Evolutionary conservation across 2,888 invertebrate genomes (phyloP).

Genomic region (Lepidocyrtoides sp.): DNA sequence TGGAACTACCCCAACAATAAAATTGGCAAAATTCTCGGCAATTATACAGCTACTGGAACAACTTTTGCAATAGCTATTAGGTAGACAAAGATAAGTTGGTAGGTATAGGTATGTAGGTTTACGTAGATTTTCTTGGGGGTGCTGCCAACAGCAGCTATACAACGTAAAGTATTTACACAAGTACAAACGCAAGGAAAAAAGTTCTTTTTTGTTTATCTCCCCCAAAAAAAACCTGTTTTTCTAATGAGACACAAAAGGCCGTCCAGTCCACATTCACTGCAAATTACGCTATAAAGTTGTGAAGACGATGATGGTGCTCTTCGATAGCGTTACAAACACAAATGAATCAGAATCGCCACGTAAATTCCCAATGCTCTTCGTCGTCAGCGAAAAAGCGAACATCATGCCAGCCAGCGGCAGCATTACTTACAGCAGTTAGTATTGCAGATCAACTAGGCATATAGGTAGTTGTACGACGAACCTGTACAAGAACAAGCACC

Average conservation of each 20-base stretch:
- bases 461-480: neutral
- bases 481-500: conserved; percentile 2
- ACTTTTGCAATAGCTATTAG: conserved; percentile 59
- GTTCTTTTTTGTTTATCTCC: neutral
- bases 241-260: conserved; percentile 68
- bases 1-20: conserved; percentile 62
- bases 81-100: too few relatives aligned
- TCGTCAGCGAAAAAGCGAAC: neutral
- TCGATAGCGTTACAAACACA: conserved; percentile 16
- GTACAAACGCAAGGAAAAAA: neutral
- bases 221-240: conserved; percentile 71
- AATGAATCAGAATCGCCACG: conserved; percentile 41
- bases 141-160: neutral
- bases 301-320: conserved; percentile 24
- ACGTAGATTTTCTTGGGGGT: neutral
- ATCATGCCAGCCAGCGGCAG: neutral
- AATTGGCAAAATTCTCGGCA: conserved; percentile 43
- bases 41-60: conserved; percentile 55
- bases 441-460: neutral
- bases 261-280: conserved; percentile 53
- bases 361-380: conserved; percentile 46
- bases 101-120: neutral
- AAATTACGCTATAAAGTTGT: neutral
- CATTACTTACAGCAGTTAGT: neutral
- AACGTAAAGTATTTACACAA: neutral